Conservation (phyloP, 2,888 invertebrate species). For the Shargacucullia verbasci region DNA sequence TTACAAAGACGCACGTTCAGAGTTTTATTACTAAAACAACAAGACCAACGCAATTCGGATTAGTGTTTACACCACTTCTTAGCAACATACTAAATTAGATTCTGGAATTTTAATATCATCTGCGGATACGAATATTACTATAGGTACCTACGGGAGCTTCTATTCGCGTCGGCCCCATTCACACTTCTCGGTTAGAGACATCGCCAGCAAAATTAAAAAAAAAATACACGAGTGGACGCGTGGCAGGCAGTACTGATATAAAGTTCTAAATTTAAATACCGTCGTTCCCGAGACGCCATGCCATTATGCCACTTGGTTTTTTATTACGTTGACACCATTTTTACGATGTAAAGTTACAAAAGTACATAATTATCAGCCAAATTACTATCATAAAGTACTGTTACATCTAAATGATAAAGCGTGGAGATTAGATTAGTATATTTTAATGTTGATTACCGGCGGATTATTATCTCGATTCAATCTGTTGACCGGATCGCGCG, state of each 20-base stretch:
- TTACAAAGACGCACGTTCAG: slow-evolving; percentile 38
- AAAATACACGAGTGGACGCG: slow-evolving; percentile 66
- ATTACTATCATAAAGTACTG: slow-evolving; percentile 34
- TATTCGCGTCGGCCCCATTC: slow-evolving; percentile 81
- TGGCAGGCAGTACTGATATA: slow-evolving; percentile 76
- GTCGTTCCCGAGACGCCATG: slow-evolving; percentile 68
- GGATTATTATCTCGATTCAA: slow-evolving; percentile 64
- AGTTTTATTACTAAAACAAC: slow-evolving; percentile 45
- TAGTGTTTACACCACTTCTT: slow-evolving; percentile 28
- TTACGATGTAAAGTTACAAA: slow-evolving; percentile 32
- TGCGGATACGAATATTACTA: slow-evolving; percentile 39
- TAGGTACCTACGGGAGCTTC: slow-evolving; percentile 50
- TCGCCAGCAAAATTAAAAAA: slow-evolving; percentile 76
- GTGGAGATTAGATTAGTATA: slow-evolving; percentile 59
- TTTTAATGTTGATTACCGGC: slow-evolving; percentile 57
- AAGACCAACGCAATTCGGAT: slow-evolving; percentile 30
- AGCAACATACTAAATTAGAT: slow-evolving; percentile 22
- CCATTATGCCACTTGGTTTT: slow-evolving; percentile 69
- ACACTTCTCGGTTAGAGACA: slow-evolving; percentile 80
- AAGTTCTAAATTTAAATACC: slow-evolving; percentile 85
- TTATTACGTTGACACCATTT: slow-evolving; percentile 60
- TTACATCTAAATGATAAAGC: slow-evolving; percentile 45
- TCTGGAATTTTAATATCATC: slow-evolving; percentile 31
- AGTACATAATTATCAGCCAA: slow-evolving; percentile 33
- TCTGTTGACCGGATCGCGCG: slow-evolving; percentile 30